These are phyloP conservation scores for Myrmophylax atrothorax DNA, from an alignment of 2,113 vertebrate species.

Conservation along the genomic window DNA sequence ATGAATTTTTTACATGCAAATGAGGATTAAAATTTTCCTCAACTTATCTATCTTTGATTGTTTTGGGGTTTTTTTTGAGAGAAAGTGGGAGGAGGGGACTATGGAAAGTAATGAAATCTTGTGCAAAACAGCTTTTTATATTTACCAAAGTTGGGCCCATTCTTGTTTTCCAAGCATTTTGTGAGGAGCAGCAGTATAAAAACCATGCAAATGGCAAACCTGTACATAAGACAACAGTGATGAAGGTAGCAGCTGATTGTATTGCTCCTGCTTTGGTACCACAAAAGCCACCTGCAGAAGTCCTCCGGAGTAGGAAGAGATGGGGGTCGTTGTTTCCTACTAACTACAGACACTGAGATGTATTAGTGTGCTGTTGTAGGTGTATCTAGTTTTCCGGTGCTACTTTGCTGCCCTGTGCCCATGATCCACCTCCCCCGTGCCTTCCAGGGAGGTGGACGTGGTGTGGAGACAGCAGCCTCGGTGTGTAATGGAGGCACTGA, in stretches of 20 bases:
- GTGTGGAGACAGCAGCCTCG: accelerated
- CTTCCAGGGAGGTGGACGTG: neutral
- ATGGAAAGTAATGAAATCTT: neutral
- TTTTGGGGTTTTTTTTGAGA: neutral
- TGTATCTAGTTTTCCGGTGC: neutral
- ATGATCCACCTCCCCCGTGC: neutral
- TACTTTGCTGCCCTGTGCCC: neutral
- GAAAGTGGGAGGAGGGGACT: neutral
- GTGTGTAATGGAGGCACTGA: neutral
- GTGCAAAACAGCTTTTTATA: neutral
- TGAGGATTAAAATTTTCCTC: neutral
- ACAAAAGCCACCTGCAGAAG: neutral
- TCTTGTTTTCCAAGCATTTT: neutral
- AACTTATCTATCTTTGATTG: neutral
- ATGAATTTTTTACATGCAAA: neutral
- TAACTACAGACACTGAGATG: neutral
- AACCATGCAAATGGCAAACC: neutral
- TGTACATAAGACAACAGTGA: neutral
- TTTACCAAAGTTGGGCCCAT: neutral
- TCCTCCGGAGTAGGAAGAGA: neutral
- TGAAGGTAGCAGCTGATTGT: neutral
- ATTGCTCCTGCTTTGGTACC: neutral
- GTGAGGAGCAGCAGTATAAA: neutral
- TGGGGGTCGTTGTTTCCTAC: neutral
- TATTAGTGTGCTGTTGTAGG: accelerated